Evolutionary conservation across 2,113 vertebrate species (phyloP).

Genomic region (Megalops atlanticus): DNA sequence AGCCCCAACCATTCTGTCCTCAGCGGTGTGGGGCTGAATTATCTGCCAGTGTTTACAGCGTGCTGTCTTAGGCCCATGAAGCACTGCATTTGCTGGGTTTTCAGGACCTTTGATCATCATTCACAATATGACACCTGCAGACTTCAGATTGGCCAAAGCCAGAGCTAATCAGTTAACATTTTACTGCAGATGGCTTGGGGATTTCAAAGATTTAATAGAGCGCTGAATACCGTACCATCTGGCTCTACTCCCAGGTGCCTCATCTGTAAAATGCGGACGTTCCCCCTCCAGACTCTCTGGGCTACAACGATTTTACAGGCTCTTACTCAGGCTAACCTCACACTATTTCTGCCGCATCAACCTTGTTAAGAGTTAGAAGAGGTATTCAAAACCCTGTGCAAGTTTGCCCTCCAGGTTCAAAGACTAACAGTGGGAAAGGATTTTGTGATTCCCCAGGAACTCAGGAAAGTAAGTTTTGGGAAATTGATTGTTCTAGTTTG

Average conservation of each 20-base stretch:
- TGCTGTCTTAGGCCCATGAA: background rate
- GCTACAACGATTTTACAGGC: background rate
- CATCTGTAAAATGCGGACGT: background rate
- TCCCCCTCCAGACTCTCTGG: background rate
- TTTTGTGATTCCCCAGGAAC: background rate
- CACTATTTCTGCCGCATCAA: background rate
- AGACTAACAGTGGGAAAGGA: background rate
- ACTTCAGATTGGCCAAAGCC: background rate
- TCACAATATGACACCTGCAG: constrained; percentile 11
- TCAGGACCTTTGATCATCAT: background rate
- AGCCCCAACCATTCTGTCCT: background rate
- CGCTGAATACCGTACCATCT: background rate
- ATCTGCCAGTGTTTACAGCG: background rate
- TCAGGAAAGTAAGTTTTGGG: background rate
- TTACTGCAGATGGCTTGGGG: background rate
- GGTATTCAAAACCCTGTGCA: background rate
- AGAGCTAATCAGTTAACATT: background rate
- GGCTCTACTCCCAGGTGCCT: background rate
- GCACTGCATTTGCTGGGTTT: background rate
- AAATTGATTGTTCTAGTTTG: background rate
- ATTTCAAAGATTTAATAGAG: constrained; percentile 7
- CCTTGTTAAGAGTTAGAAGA: background rate
- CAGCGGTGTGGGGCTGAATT: background rate
- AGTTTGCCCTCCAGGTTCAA: background rate
- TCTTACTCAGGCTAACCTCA: background rate